Conservation (phyloP, 2,797 vertebrate genomes). For the Petrocephalus sullivani region DNA sequence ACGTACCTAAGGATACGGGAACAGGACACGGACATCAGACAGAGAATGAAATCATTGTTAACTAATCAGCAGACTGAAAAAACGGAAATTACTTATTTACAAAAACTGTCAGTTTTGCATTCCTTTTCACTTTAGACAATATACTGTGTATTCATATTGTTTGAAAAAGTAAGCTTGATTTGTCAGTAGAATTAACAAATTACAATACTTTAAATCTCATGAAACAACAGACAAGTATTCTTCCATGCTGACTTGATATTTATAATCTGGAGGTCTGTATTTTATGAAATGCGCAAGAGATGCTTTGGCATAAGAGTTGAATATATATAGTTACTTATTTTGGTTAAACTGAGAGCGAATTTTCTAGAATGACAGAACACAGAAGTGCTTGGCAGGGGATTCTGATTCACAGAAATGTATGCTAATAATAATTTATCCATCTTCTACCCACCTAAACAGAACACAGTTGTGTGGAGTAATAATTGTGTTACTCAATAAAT, state of each 20-base stretch:
- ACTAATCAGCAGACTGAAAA: not conserved
- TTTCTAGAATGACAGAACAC: not conserved
- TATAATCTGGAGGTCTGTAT: not conserved
- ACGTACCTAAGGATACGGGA: constrained; percentile 65
- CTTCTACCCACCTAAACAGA: not conserved
- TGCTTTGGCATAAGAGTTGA: not conserved
- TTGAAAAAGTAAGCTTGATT: not conserved
- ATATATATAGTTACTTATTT: not conserved
- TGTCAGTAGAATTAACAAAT: not conserved
- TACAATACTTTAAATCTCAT: not conserved
- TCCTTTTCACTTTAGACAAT: not conserved
- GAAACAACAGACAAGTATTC: not conserved
- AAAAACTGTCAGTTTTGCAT: not conserved
- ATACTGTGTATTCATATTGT: not conserved
- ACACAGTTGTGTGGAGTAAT: not conserved
- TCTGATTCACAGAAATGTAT: not conserved
- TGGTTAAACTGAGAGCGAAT: not conserved
- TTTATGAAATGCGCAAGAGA: not conserved
- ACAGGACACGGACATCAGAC: not conserved
- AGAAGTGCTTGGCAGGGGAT: not conserved
- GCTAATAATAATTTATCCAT: not conserved
- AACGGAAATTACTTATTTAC: not conserved
- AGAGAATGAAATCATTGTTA: not conserved
- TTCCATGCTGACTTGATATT: not conserved
- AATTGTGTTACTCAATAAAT: not conserved